A percentile compares a stretch with the other conserved stretches of the same genome.
Conservation (phyloP, 1,140 invertebrate genomes). For the Leptinotarsa lineolata region DNA sequence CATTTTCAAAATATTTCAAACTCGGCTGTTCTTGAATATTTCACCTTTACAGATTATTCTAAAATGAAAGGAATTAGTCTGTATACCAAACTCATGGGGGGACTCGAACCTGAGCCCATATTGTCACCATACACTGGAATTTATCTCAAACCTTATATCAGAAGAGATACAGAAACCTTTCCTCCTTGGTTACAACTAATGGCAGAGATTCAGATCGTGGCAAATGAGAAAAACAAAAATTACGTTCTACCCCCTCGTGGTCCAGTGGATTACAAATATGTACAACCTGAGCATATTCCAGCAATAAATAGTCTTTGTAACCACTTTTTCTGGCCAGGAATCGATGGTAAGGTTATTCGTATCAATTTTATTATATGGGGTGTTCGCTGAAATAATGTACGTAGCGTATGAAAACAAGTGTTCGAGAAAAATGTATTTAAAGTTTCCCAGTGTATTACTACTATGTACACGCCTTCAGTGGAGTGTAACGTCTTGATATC, state of each 20-base stretch:
- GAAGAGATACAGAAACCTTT: slow-evolving; percentile 65
- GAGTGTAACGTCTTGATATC: too few relatives aligned
- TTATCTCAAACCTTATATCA: slow-evolving; percentile 78
- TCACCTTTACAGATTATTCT: slow-evolving; percentile 54
- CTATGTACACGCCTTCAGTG: too few relatives aligned
- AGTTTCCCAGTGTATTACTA: too few relatives aligned
- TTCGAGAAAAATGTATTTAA: too few relatives aligned
- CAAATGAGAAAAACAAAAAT: slow-evolving; percentile 62
- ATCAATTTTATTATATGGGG: neutral
- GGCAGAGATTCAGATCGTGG: slow-evolving; percentile 68
- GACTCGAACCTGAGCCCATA: slow-evolving; percentile 60
- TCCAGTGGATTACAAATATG: slow-evolving; percentile 84
- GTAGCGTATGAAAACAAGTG: too few relatives aligned
- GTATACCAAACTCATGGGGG: slow-evolving; percentile 59
- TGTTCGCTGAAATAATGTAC: neutral
- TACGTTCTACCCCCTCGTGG: slow-evolving; percentile 56
- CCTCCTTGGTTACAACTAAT: slow-evolving; percentile 75
- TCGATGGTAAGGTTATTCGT: slow-evolving; percentile 71
- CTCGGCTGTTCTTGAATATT: neutral
- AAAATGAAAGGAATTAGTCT: slow-evolving; percentile 55
- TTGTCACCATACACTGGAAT: slow-evolving; percentile 68
- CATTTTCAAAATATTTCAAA: too few relatives aligned
- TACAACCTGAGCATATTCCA: slow-evolving; percentile 84
- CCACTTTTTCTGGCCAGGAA: slow-evolving; percentile 88
- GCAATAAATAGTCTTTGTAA: slow-evolving; percentile 82